Percentiles rank a stretch among this genome's conserved stretches.
Evolutionary conservation across 2,797 vertebrate genomes (phyloP).

Genomic region (Melanotaenia trifasciata): DNA sequence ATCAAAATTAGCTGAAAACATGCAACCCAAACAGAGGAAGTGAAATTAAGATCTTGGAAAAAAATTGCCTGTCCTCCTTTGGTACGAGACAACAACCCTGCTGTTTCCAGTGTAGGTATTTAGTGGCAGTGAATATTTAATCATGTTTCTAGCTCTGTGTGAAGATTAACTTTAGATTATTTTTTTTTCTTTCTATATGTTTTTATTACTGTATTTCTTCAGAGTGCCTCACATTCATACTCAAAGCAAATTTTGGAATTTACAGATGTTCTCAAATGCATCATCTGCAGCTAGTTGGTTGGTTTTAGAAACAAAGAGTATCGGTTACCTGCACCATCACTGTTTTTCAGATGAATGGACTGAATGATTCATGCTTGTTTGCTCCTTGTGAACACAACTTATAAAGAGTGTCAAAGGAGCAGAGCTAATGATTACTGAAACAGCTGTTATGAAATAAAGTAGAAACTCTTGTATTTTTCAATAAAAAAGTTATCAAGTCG

Average conservation of each 20-base stretch:
- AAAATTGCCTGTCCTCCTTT: conserved; percentile 14
- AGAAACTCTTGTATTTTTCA: background rate
- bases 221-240: background rate
- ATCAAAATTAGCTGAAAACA: background rate
- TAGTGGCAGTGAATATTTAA: too few relatives aligned
- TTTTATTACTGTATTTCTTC: background rate
- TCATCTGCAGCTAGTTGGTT: too few relatives aligned
- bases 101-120: conserved; percentile 3
- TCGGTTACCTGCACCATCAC: too few relatives aligned
- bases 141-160: background rate
- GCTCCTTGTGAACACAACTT: background rate
- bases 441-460: background rate
- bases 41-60: background rate
- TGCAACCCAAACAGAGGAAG: conserved; percentile 14
- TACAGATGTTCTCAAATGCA: background rate
- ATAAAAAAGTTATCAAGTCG: background rate
- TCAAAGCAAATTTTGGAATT: background rate
- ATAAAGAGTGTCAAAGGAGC: background rate
- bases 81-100: background rate
- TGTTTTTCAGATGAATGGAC: background rate
- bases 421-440: background rate
- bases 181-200: background rate
- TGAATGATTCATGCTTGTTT: background rate
- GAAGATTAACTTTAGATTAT: background rate
- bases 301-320: too few relatives aligned